Conservation (phyloP, 30 jellyfish, hydroid and myxozoan species). For the Morbakka virulenta region DNA sequence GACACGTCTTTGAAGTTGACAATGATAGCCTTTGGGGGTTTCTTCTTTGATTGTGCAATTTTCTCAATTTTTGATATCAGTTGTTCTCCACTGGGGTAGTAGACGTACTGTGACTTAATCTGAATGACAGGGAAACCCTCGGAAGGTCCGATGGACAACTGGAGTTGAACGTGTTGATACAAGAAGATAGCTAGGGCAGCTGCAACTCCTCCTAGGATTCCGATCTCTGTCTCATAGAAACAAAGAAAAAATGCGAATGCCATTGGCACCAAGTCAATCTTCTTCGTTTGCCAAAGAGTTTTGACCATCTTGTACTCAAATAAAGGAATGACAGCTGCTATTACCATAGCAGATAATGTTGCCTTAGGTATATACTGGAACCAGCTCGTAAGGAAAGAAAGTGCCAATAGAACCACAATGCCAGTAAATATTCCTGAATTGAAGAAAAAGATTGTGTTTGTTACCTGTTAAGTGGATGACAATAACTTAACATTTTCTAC, state of each 20-base stretch:
- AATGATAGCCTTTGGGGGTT: constrained; percentile 20
- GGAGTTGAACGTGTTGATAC: constrained; percentile 26
- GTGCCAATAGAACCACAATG: constrained; percentile 55
- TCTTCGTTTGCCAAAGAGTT: constrained; percentile 53
- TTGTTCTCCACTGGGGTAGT: constrained; percentile 50
- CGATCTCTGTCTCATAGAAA: constrained; percentile 68
- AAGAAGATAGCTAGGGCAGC: constrained; percentile 36
- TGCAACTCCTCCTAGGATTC: constrained; percentile 65
- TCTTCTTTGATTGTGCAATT: constrained; percentile 15
- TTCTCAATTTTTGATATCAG: constrained; percentile 45
- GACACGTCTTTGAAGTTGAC: constrained; percentile 28
- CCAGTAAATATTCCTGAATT: constrained; percentile 61
- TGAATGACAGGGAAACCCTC: constrained; percentile 1
- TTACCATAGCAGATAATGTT: constrained; percentile 59
- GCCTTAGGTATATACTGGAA: constrained; percentile 62
- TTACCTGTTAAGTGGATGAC: neutral
- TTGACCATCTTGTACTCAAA: constrained; percentile 46
- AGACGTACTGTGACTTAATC: constrained; percentile 22
- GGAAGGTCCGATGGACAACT: constrained; percentile 7
- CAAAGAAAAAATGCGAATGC: constrained; percentile 47
- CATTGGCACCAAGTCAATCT: constrained; percentile 40
- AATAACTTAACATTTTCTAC: too few species aligned
- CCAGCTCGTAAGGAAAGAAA: constrained; percentile 56
- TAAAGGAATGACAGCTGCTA: constrained; percentile 64
- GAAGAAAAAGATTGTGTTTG: neutral